Evolutionary conservation across 2,888 invertebrate species (phyloP).

Genomic region (Deroplatys truncata): DNA sequence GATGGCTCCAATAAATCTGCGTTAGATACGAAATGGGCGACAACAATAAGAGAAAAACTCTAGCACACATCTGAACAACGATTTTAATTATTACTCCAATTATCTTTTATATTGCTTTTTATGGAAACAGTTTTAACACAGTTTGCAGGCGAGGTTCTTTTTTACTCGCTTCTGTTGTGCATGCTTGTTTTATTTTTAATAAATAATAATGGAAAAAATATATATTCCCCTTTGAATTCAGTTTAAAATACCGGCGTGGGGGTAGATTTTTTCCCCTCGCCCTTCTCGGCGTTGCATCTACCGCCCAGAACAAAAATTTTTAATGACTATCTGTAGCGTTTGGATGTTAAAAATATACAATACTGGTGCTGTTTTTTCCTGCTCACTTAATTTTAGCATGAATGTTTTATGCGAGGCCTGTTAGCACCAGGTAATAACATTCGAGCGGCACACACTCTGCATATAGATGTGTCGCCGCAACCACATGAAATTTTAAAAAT

Average conservation of each 20-base stretch:
- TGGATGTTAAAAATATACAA: background rate
- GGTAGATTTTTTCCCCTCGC: background rate
- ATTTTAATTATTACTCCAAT: background rate
- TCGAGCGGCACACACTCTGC: background rate
- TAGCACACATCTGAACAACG: background rate
- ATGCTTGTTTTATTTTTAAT: background rate
- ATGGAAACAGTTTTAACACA: background rate
- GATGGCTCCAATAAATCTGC: background rate
- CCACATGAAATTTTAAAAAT: background rate
- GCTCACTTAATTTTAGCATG: background rate
- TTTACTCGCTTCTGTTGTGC: background rate
- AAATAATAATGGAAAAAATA: background rate
- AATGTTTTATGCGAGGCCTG: background rate
- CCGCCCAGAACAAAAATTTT: background rate
- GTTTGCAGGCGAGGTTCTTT: background rate
- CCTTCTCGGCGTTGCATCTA: background rate
- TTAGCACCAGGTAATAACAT: background rate
- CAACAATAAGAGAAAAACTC: background rate
- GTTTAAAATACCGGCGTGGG: background rate
- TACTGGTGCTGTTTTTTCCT: background rate
- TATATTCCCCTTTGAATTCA: background rate
- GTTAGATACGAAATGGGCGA: background rate
- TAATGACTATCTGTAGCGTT: background rate
- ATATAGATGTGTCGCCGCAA: background rate
- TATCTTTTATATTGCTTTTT: background rate